Base-by-base conservation (phyloP, 92 coral and sea anemone species). In the Epizoanthus ramosus region DNA sequence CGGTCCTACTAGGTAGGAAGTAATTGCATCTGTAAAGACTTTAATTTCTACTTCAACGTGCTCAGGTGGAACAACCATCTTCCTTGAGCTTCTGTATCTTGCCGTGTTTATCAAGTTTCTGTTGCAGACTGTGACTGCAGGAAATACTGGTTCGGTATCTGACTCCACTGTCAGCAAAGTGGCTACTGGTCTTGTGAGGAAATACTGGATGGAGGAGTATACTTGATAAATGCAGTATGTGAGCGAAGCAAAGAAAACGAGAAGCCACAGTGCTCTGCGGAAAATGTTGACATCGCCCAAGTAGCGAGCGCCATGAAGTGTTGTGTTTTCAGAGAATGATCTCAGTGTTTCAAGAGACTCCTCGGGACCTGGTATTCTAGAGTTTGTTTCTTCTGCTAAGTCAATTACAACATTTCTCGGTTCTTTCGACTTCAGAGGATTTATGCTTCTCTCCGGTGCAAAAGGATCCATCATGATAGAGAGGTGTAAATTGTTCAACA, bases 251-350 rank as follows among this genome's bases (percentile, higher is more conserved):
- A 56, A 18, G 6, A 86, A 14, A 6, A 73, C 76, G 17, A 74
- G 53, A 67, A 45, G 16, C 90, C 90, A 87, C 18, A 74, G 3
- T 18, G 68, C 53, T 39, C 73, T 87, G n/a, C 86, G 72, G 35
- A 81, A 58, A 0, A 63, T 33, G 41, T 74, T 52, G 33, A 58
- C 35, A 41, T 74, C 79, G 71, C 24, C 57, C 17, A 87, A 60
- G 57, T 64, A 87, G 13, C 90, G 70, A 22, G 75, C 90, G 50
- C 90, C 90, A 59, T 87, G 90, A 3, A 87, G 79, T 33, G 58
- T 80, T 39, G 90, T 87, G 68, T 74, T 74, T 18, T 74, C 81
- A 19, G 45, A 61, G 57, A 87, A 81, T 31, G 23, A 65, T 19
- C 52, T 52, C 24, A 88, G 8, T 1, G 57, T n/a, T 47, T 64